phyloP scores from a whole-genome alignment of 2,888 invertebrate species.

The Ophioninae sp. region DNA sequence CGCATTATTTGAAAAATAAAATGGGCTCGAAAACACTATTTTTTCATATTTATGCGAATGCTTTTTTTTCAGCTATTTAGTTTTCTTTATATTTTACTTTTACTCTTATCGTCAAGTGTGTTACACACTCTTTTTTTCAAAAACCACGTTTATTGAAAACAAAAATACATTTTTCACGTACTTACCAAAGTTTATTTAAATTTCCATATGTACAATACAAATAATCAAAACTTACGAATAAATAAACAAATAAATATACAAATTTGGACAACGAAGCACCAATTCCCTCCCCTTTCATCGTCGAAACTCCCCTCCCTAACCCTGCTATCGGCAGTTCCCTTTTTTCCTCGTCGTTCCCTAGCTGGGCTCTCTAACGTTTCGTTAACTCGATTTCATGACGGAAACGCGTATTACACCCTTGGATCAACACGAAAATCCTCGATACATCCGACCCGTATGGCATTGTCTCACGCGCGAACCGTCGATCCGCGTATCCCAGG shows the following conservation, averaged over 20 bases:
- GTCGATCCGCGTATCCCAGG: slow-evolving; percentile 39
- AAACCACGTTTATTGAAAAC: too few relatives aligned
- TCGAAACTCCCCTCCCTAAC: background rate
- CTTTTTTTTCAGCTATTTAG: too few relatives aligned
- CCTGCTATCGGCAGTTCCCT: background rate
- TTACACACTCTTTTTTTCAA: too few relatives aligned
- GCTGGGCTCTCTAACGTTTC: background rate
- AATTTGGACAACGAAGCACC: background rate
- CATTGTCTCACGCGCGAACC: slow-evolving; percentile 11
- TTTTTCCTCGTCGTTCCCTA: background rate
- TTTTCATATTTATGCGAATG: too few relatives aligned
- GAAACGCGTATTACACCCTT: slow-evolving; percentile 3
- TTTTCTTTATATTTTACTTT: too few relatives aligned
- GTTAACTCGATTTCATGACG: background rate
- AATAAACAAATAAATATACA: background rate
- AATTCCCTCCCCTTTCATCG: background rate
- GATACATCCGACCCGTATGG: slow-evolving; percentile 22
- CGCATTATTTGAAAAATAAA: too few relatives aligned
- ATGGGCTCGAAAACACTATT: too few relatives aligned
- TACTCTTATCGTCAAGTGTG: too few relatives aligned
- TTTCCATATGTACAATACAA: background rate
- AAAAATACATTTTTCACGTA: too few relatives aligned
- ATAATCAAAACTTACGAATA: background rate
- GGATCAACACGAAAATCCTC: slow-evolving; percentile 53
- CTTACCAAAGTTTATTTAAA: background rate